A percentile compares a stretch with the other conserved stretches of the same genome.
These are phyloP conservation scores for Galbula dea DNA, from an alignment of 2,113 vertebrate genomes.

Conservation along the genomic window DNA sequence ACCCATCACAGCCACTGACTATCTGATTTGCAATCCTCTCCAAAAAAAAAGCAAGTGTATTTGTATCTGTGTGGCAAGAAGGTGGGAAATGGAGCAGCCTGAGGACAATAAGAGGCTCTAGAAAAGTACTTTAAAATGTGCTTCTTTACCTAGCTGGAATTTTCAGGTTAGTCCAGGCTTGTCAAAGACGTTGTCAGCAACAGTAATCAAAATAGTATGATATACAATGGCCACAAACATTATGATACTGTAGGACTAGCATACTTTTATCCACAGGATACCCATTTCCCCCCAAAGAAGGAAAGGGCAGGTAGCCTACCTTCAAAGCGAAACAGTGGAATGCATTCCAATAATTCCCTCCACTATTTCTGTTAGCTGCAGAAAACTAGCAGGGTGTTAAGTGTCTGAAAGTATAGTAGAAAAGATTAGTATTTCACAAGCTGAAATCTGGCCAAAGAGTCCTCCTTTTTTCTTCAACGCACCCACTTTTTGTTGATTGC, in stretches of 20 bases:
- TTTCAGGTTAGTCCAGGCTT: neutral
- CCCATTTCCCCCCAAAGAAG: neutral
- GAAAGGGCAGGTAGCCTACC: neutral
- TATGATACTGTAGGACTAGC: neutral
- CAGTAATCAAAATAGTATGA: neutral
- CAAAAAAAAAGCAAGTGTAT: neutral
- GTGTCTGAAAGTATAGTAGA: neutral
- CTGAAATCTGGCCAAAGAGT: constrained; percentile 2
- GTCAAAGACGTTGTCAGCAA: neutral
- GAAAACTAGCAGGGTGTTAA: neutral
- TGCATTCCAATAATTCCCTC: constrained; percentile 10
- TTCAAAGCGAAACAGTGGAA: neutral
- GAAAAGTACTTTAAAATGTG: neutral
- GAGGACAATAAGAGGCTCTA: neutral
- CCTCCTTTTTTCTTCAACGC: neutral
- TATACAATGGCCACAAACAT: neutral
- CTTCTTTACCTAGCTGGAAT: neutral
- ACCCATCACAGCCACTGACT: neutral
- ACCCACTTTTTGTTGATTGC: constrained; percentile 54
- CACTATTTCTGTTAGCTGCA: constrained; percentile 19
- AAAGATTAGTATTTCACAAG: neutral
- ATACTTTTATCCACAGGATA: neutral
- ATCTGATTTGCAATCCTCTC: neutral
- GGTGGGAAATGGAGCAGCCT: neutral
- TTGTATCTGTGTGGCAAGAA: neutral